Base-by-base conservation (phyloP, 2,888 invertebrate species). In the Eristalis pertinax region DNA sequence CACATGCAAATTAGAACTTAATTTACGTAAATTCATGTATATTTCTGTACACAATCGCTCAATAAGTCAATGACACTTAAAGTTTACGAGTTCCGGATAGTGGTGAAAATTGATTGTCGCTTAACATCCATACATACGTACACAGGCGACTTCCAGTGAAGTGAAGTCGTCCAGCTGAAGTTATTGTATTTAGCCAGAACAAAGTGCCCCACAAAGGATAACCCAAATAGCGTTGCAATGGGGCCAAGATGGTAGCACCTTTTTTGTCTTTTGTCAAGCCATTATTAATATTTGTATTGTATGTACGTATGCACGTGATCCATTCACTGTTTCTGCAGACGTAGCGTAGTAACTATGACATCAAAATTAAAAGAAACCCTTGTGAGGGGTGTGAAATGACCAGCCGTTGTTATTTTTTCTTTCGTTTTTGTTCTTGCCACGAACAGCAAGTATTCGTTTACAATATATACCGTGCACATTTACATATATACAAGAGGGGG, bases 171-270 rank as follows among this genome's bases (percentile, higher is more conserved):
- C 78, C 63, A 83, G 68, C 22, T 68, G 63, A 78, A 68, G 56
- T 78, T 68, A 83, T 83, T 78, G 58, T 41, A 22, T 19, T 62
- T 72, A 77, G 77, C 67, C 60, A 29, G n/a, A 50, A 62, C 13
- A 70, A 70, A 70, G 41, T 32, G 72, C 72, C 82, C 35, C 72
- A 72, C 72, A 4, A 73, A 73, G 32, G 62, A 83, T 70, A 83
- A 73, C 68, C 38, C 41, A 63, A 83, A 78, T 73, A 73, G 63
- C 4, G 50, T 19, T 73, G 41, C 58, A 78, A 73, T 73, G 43
- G 64, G 63, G 83, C 68, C 78, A 83, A 73, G 78, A 64, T 41
- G n/a, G 65, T 73, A 62, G 67, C 50, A 60, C 32, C 69, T 35
- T 58, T 50, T 56, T 29, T 41, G 22, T 41, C 38, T 58, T 67